Conservation (phyloP, 2,888 invertebrate species). For the Allygus modestus region DNA sequence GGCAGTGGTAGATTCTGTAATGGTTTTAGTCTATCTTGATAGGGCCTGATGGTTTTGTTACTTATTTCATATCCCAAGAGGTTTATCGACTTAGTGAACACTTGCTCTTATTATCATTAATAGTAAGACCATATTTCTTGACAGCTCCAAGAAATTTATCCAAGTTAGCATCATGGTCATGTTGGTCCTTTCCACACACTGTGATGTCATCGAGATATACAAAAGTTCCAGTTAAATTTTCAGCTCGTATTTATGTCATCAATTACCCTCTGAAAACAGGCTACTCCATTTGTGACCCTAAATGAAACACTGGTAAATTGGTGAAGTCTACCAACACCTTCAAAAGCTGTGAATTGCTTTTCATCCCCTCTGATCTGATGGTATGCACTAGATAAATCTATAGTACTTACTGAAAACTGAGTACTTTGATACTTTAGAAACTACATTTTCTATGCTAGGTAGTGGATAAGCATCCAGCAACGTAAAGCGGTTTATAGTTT, state of each 20-base stretch:
- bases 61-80: conserved; percentile 25
- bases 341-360: not conserved
- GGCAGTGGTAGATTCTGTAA: not conserved
- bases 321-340: not conserved
- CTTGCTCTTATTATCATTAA: conserved; percentile 61
- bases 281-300: not conserved
- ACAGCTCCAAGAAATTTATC: conserved; percentile 54
- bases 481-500: not conserved
- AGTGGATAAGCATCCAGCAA: no score
- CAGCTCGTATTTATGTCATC: no score
- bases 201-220: no score
- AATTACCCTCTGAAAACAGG: not conserved
- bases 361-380: not conserved
- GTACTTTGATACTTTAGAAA: no score
- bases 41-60: not conserved
- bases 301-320: conserved; percentile 12
- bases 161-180: not conserved
- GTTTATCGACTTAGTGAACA: conserved; percentile 31
- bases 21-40: conserved; percentile 15
- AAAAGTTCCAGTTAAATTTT: not conserved
- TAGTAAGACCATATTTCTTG: conserved; percentile 61
- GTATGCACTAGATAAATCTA: no score
- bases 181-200: no score
- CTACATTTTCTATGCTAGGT: not conserved
- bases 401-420: no score